Percentiles rank a stretch among this genome's conserved stretches.
phyloP scores from a whole-genome alignment of 2,888 invertebrate genomes.

The Cheilosia variabilis region DNA sequence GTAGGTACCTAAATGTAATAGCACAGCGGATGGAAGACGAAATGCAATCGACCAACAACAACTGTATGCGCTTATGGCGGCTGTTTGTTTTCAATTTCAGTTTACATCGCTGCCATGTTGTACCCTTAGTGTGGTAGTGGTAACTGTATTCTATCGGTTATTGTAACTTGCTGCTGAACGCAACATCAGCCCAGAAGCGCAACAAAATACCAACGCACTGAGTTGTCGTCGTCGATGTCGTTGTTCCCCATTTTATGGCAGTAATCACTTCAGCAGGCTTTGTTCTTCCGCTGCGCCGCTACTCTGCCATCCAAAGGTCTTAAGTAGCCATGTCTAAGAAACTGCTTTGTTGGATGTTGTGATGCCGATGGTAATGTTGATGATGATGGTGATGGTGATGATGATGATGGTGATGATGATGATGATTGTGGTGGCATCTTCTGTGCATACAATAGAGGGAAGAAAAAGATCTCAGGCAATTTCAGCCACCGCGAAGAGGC shows the following conservation, averaged over 20 bases:
- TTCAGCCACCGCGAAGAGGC: constrained; percentile 23
- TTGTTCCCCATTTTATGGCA: constrained; percentile 39
- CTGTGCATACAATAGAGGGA: constrained; percentile 2
- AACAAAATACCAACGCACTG: constrained; percentile 53
- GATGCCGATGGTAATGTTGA: background rate
- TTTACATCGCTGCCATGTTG: constrained; percentile 32
- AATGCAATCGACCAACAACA: constrained; percentile 55
- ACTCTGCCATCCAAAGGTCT: constrained; percentile 48
- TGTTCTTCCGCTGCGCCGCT: constrained; percentile 48
- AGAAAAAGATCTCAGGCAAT: constrained; percentile 27
- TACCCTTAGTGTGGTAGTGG: background rate
- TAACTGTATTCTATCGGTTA: constrained; percentile 32
- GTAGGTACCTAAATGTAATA: background rate
- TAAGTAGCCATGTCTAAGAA: constrained; percentile 26
- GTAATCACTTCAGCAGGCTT: constrained; percentile 52
- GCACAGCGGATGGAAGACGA: constrained; percentile 22
- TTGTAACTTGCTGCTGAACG: constrained; percentile 26
- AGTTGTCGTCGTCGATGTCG: constrained; percentile 24
- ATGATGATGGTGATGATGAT: constrained; percentile 6
- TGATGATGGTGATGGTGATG: too few relatives aligned
- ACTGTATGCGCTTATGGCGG: constrained; percentile 32
- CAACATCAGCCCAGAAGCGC: constrained; percentile 29
- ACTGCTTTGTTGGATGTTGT: constrained; percentile 27
- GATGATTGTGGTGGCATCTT: constrained; percentile 32
- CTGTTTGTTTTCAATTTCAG: constrained; percentile 69